Evolutionary conservation across 1,140 invertebrate genomes (phyloP).

Genomic region (Vanessa tameamea): DNA sequence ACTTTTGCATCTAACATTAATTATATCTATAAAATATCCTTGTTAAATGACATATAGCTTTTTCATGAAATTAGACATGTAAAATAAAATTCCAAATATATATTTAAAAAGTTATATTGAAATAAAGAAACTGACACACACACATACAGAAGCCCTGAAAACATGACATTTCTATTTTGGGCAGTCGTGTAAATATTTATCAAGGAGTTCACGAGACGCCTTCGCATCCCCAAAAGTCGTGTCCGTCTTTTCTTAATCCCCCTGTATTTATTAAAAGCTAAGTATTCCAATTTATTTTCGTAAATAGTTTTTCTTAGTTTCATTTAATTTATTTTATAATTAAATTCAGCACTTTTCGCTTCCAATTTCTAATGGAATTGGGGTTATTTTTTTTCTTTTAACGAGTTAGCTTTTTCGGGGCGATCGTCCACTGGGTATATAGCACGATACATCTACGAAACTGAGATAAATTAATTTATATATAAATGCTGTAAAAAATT

Average conservation of each 20-base stretch:
- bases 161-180: too few species aligned
- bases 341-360: conserved; percentile 20
- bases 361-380: conserved; percentile 23
- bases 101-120: too few species aligned
- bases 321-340: conserved; percentile 14
- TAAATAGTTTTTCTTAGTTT: neutral
- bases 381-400: conserved; percentile 14
- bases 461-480: too few species aligned
- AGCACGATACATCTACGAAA: neutral
- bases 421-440: neutral
- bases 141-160: too few species aligned
- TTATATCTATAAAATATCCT: too few species aligned
- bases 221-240: neutral
- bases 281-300: neutral
- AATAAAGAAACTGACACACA: too few species aligned
- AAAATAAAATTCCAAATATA: too few species aligned
- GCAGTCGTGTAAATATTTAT: too few species aligned
- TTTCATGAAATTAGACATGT: too few species aligned
- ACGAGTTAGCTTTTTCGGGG: conserved; percentile 9
- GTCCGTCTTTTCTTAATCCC: neutral
- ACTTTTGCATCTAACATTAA: too few species aligned
- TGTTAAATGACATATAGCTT: too few species aligned
- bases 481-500: too few species aligned
- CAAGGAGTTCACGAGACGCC: neutral
- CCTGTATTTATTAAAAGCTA: neutral